These are phyloP conservation scores for Elmis aenea DNA, from an alignment of 2,888 invertebrate genomes.

Conservation along the genomic window DNA sequence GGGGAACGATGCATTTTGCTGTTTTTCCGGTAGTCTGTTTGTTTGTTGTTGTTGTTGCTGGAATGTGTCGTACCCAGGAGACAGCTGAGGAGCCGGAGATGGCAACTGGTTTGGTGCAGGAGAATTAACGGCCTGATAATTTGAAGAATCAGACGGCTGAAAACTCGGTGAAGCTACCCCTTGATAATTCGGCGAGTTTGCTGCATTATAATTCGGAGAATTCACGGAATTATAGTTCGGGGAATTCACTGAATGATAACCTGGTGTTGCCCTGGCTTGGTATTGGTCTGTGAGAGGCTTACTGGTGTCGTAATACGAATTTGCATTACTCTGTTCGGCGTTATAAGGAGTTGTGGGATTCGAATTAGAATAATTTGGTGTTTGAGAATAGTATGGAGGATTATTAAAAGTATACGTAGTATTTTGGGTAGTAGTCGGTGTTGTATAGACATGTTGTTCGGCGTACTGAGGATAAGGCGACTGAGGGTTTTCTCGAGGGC, in stretches of 20 bases:
- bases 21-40: constrained; percentile 26
- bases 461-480: constrained; percentile 55
- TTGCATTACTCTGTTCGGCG: constrained; percentile 30
- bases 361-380: constrained; percentile 43
- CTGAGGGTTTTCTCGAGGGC: constrained; percentile 66
- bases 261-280: constrained; percentile 42
- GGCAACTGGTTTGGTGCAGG: not conserved
- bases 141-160: constrained; percentile 27
- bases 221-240: constrained; percentile 32
- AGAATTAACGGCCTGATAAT: constrained; percentile 1
- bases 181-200: constrained; percentile 30
- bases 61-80: constrained; percentile 1
- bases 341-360: constrained; percentile 50
- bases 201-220: constrained; percentile 30
- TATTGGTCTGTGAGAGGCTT: constrained; percentile 48
- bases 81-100: not conserved
- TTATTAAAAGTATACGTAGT: constrained; percentile 38
- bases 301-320: constrained; percentile 55
- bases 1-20: constrained; percentile 51
- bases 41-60: constrained; percentile 8
- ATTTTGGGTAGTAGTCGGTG: constrained; percentile 50
- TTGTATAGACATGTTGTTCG: constrained; percentile 55
- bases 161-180: constrained; percentile 33
- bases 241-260: constrained; percentile 39
- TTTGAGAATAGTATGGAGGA: constrained; percentile 40